These are phyloP conservation scores for Epizoanthus stellaris DNA, from an alignment of 92 coral and sea anemone genomes.

Conservation along the genomic window DNA sequence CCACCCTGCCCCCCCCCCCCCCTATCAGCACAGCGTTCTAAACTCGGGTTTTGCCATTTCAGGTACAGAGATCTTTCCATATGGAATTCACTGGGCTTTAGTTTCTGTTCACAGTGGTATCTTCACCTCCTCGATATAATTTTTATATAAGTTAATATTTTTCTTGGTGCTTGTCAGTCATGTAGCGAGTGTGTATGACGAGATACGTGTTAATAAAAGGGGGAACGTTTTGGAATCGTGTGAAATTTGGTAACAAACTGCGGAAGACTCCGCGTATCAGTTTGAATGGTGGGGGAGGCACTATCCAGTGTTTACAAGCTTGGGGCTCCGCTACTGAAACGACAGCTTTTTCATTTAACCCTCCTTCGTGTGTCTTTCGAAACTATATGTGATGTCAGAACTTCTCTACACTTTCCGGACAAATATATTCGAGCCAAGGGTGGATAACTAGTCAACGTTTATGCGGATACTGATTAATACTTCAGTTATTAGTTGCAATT, in stretches of 20 bases:
- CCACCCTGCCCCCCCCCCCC: not conserved
- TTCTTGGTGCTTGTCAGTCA: conserved; percentile 15
- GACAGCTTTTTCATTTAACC: no score
- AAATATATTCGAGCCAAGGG: no score
- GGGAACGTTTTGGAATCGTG: conserved; percentile 23
- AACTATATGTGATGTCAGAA: no score
- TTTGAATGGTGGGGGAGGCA: not conserved
- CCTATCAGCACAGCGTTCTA: not conserved
- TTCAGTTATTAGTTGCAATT: no score
- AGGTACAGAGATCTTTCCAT: conserved; percentile 24
- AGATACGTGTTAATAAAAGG: not conserved
- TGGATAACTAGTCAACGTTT: no score
- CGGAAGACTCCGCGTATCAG: not conserved
- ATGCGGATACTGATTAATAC: no score
- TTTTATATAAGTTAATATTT: conserved; percentile 3
- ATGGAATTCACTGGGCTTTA: not conserved
- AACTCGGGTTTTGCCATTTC: not conserved
- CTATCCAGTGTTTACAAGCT: no score
- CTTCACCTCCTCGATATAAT: not conserved
- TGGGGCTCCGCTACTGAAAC: no score
- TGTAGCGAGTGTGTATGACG: not conserved
- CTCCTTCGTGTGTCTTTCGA: no score
- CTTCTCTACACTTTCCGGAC: no score
- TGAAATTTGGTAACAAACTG: not conserved
- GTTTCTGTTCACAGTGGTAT: not conserved